Base-by-base conservation (phyloP, 2,113 vertebrate species). In the Abramis brama region DNA sequence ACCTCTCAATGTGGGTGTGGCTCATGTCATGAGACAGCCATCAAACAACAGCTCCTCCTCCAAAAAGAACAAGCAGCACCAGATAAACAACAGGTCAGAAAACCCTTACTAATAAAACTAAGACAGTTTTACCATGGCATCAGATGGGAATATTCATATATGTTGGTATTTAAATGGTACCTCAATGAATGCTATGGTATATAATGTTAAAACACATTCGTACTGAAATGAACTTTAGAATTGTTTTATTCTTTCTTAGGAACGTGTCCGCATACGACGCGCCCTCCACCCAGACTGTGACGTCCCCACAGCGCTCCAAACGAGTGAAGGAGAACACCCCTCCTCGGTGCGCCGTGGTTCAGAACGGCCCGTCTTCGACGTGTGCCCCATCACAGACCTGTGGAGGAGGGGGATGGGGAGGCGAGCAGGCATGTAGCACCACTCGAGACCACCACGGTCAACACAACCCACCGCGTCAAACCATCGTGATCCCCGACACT, bases 311-410 rank as follows among this genome's bases (percentile, higher is more conserved):
- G 93, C 95, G 98, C 83, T 99, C 97, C 0, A 99, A 99, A 60
- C 96, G 98, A 1, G 97, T 99, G 89, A 99, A 99, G 93, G 98
- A 99, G 92, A 99, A 99, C 94, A 99, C 98, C 0, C 97, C 98
- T 0, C 98, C 98, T 0, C 97, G 98, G 71, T 99, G 97, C 6
- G 96, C 97, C 23, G 94, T 97, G 92, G 95, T 95, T 60, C 97
- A 97, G 92, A 96, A 91, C 89, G 95, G 96, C 91, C 95, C 96
- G 0, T 93, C 96, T 88, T 88, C 68, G 23, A 23, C 79, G 90
- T 97, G 97, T 89, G 94, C 92, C 77, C 94, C 96, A 57, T 90
- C 95, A 0, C 91, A 96, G 86, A 93, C 94, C 0, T 96, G 96
- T 5, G 68, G 96, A 92, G 96, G 96, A 95, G 92, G 95, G 1